These are phyloP conservation scores for Telenomus remus DNA, from an alignment of 1,140 invertebrate genomes.

Conservation along the genomic window DNA sequence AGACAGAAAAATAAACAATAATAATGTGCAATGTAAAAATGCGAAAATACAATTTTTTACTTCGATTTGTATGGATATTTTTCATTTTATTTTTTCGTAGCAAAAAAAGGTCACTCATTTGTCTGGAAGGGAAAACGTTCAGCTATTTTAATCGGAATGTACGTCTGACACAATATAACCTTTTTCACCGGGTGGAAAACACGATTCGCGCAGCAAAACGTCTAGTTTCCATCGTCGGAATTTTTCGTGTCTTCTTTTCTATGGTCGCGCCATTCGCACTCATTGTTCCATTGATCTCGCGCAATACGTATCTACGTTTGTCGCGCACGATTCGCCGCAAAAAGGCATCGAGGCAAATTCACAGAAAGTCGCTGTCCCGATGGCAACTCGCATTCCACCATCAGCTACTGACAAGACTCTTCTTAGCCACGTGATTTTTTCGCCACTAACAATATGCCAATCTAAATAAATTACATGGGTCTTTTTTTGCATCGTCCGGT, in stretches of 20 bases:
- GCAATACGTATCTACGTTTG: conserved; percentile 40
- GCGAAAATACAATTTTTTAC: too few species aligned
- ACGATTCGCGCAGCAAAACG: too few species aligned
- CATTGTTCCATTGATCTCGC: conserved; percentile 27
- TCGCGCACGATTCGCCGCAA: conserved; percentile 19
- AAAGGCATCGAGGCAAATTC: conserved; percentile 53
- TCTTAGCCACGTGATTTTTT: conserved; percentile 35
- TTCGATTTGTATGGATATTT: too few species aligned
- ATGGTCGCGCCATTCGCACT: conserved; percentile 9
- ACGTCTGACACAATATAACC: too few species aligned
- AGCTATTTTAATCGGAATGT: neutral
- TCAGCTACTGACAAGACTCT: conserved; percentile 27
- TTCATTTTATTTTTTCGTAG: too few species aligned
- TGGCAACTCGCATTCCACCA: conserved; percentile 56
- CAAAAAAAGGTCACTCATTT: too few species aligned
- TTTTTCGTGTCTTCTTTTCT: neutral
- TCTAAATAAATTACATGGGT: conserved; percentile 47
- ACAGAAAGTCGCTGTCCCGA: conserved; percentile 54
- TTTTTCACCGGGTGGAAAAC: too few species aligned
- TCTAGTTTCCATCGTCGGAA: too few species aligned
- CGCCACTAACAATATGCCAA: conserved; percentile 45
- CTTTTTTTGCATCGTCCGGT: conserved; percentile 16
- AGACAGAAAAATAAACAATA: too few species aligned
- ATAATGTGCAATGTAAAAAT: too few species aligned
- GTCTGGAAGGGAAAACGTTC: too few species aligned